Evolutionary conservation across 2,888 invertebrate genomes (phyloP).

Genomic region (Pterostichus niger): DNA sequence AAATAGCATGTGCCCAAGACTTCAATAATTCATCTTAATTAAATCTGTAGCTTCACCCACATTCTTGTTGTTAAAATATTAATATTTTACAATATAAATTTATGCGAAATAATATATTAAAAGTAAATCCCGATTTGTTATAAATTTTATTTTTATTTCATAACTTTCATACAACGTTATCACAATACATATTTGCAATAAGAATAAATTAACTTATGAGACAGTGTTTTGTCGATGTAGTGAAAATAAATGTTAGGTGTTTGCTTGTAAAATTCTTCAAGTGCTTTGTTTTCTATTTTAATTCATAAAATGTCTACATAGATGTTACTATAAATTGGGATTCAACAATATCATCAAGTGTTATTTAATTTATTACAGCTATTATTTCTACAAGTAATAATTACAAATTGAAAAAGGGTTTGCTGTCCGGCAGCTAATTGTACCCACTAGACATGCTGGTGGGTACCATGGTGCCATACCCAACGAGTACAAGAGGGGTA

Average conservation of each 20-base stretch:
- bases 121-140: slow-evolving; percentile 4
- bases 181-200: slow-evolving; percentile 65
- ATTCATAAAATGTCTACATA: slow-evolving; percentile 43
- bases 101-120: too few relatives aligned
- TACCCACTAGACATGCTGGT: slow-evolving; percentile 38
- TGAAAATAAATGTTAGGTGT: slow-evolving; percentile 62
- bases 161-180: slow-evolving; percentile 63
- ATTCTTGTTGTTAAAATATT: too few relatives aligned
- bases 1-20: too few relatives aligned
- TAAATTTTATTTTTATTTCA: slow-evolving; percentile 61
- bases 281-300: slow-evolving; percentile 58
- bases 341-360: slow-evolving; percentile 48
- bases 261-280: slow-evolving; percentile 50
- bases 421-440: slow-evolving; percentile 62
- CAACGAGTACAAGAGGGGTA: slow-evolving; percentile 29
- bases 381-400: slow-evolving; percentile 43
- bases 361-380: slow-evolving; percentile 53
- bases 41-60: too few relatives aligned
- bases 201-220: slow-evolving; percentile 61
- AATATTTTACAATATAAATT: too few relatives aligned
- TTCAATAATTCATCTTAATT: too few relatives aligned
- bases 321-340: slow-evolving; percentile 43
- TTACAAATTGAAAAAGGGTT: slow-evolving; percentile 59
- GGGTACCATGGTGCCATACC: slow-evolving; percentile 40
- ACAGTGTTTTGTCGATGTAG: slow-evolving; percentile 64